Evolutionary conservation across 1,140 invertebrate genomes (phyloP).

Genomic region (Lanistes nyassanus): DNA sequence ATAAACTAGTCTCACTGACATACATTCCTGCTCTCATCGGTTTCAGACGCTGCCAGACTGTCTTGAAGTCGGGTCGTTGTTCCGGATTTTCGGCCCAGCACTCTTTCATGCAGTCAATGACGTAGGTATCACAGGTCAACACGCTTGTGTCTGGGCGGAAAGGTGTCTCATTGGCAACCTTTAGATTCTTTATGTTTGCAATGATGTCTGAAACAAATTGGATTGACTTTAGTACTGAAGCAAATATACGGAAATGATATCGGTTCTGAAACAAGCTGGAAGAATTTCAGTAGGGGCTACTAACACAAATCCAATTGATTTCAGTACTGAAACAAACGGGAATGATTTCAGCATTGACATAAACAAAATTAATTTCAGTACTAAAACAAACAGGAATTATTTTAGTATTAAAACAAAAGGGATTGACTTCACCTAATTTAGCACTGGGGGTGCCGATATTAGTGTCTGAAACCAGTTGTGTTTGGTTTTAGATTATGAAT

Average conservation of each 20-base stretch:
- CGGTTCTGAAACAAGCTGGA: no score
- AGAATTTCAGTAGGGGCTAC: no score
- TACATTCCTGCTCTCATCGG: conserved; percentile 91
- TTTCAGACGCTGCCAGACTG: conserved; percentile 80
- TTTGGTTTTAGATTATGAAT: no score
- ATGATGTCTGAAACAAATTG: conserved; percentile 23
- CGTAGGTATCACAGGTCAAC: conserved; percentile 49
- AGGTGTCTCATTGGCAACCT: conserved; percentile 58
- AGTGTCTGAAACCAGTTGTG: no score
- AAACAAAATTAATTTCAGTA: no score
- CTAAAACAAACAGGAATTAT: no score
- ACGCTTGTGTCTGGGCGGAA: conserved; percentile 53
- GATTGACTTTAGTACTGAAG: neutral
- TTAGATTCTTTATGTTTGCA: conserved; percentile 43
- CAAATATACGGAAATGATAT: neutral
- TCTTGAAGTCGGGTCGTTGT: conserved; percentile 65
- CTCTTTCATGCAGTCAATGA: conserved; percentile 52
- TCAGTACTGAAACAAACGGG: no score
- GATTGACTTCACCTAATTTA: no score
- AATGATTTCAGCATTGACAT: no score
- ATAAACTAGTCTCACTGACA: conserved; percentile 55
- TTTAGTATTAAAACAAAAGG: no score
- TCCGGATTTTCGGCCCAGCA: conserved; percentile 67
- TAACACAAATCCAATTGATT: no score
- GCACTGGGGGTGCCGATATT: no score